Base-by-base conservation (phyloP, 2,888 invertebrate species). In the Ichneumon xanthorius region DNA sequence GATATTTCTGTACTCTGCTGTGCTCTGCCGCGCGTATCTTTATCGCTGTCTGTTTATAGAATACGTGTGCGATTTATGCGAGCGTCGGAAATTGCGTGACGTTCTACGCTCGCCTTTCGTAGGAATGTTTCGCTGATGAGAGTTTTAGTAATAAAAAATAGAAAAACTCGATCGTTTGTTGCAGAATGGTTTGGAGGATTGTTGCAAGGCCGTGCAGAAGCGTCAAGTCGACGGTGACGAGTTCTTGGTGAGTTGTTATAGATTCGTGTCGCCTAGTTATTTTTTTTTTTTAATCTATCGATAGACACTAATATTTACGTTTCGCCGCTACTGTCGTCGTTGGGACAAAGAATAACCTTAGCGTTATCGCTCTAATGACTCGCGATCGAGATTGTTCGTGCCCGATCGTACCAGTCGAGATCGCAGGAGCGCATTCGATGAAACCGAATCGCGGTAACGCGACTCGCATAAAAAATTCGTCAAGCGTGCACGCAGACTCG, bases 151-250 rank as follows among this genome's bases (percentile, higher is more conserved):
- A 22, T 19, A 45, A 55, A 48, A 55, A 67, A n/a, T 40, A 33
- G 16, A 48, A 63, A 63, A 33, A 80, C 61, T 55, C 63, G 26
- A 63, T 71, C 19, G 58, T 86, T 79, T 77, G 86, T 90, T 90
- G 26, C 87, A 94, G 94, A 92, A 93, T 87, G 92, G 92, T 58
- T 87, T 94, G 77, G 91, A 90, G 6, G 91, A 92, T 58, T 93
- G 92, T 84, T 93, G 93, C 85, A 89, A 90, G 53, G 91, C 92
- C 0, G 89, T 93, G 58, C 81, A 89, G 33, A 94, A 93, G 86
- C 91, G 93, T 26, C 90, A 91, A 73, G 91, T 94, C 81, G 92
- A 93, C 80, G 94, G 94, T 70, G 93, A 93, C 71, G 90, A 91
- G 72, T 86, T 94, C 19, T 75, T 94, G 88, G 94, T 94, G 79